Evolutionary conservation across 30 jellyfish, hydroid and myxozoan species (phyloP).

Genomic region (Aurelia aurita): DNA sequence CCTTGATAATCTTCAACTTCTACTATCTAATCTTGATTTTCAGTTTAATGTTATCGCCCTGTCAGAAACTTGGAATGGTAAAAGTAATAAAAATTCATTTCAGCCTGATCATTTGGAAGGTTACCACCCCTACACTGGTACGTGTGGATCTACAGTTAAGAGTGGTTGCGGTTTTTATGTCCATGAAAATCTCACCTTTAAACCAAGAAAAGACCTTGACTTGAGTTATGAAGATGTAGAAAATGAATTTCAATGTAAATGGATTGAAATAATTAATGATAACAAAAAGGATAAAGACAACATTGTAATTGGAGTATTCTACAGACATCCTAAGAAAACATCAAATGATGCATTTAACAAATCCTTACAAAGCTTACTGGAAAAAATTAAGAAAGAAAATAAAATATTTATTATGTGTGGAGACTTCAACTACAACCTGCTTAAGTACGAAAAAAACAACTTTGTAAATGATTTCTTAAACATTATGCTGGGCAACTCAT

Average conservation of each 20-base stretch:
- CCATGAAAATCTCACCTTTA: background rate
- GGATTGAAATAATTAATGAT: background rate
- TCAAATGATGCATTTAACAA: background rate
- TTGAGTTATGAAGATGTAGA: background rate
- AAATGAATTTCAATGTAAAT: conserved; percentile 2
- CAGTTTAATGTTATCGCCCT: background rate
- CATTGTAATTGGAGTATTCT: background rate
- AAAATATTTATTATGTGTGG: background rate
- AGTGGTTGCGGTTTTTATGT: conserved; percentile 1
- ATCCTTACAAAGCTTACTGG: background rate
- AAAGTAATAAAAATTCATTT: background rate
- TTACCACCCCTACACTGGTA: background rate
- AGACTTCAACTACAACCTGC: too few relatives aligned
- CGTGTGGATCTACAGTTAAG: background rate
- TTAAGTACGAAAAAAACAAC: background rate
- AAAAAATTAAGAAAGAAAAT: background rate
- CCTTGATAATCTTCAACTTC: background rate
- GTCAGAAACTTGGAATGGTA: background rate
- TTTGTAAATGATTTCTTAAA: background rate
- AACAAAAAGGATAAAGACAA: background rate
- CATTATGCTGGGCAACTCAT: background rate
- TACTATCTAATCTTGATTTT: background rate
- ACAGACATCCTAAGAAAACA: too few relatives aligned
- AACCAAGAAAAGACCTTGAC: conserved; percentile 17
- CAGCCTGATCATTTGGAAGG: background rate